Conservation (phyloP, 1,140 invertebrate genomes). For the Atta texana region DNA sequence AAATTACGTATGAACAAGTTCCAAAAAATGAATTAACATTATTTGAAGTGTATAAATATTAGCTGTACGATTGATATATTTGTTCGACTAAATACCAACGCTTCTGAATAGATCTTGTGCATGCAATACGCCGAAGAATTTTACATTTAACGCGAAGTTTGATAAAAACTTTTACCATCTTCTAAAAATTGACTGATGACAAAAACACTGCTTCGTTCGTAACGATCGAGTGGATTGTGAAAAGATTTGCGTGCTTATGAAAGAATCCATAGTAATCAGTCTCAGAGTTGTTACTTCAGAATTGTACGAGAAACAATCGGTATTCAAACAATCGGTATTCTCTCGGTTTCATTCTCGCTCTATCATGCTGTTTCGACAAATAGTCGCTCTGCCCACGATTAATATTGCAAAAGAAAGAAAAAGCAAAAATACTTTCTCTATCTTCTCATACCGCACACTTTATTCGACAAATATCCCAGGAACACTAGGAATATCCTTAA, state of each 20-base stretch:
- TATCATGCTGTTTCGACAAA: background rate
- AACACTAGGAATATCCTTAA: too few species aligned
- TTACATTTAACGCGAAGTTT: background rate
- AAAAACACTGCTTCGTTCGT: constrained; percentile 40
- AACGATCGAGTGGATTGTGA: constrained; percentile 34
- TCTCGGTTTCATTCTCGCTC: constrained; percentile 7
- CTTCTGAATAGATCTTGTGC: background rate
- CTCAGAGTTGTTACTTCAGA: constrained; percentile 48
- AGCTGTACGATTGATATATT: background rate
- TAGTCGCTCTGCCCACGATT: background rate
- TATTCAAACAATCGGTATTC: constrained; percentile 36
- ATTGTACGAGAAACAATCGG: constrained; percentile 45
- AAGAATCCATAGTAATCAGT: constrained; percentile 61
- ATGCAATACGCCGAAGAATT: background rate
- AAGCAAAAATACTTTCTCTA: background rate
- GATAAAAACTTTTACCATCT: background rate
- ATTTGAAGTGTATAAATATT: background rate
- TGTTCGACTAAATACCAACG: background rate
- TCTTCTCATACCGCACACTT: background rate
- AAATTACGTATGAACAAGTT: background rate
- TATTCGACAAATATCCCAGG: too few species aligned
- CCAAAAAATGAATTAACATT: background rate
- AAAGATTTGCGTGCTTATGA: constrained; percentile 36
- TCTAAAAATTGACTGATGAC: constrained; percentile 2
- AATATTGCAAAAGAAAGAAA: background rate